Evolutionary conservation across 2,888 invertebrate genomes (phyloP).

Genomic region (Caenorhabditis becei): DNA sequence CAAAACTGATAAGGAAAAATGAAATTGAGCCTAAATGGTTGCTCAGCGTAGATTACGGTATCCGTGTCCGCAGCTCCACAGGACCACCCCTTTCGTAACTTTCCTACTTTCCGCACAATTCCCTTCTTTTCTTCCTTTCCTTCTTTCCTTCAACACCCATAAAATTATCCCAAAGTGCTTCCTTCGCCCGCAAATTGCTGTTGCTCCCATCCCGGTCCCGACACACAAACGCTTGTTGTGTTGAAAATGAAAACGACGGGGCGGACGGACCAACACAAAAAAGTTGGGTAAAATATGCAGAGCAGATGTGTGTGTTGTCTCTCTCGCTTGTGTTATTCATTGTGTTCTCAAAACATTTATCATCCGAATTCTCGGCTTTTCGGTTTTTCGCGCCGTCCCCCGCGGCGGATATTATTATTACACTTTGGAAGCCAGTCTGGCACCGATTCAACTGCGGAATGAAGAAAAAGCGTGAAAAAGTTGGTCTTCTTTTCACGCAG

Average conservation of each 20-base stretch:
- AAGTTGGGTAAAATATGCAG: constrained; percentile 42
- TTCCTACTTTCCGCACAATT: background rate
- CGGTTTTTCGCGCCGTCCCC: background rate
- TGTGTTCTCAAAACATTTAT: constrained; percentile 44
- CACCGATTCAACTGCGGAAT: constrained; percentile 8
- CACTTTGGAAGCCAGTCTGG: constrained; percentile 2
- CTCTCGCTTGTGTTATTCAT: constrained; percentile 31
- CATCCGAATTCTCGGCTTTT: constrained; percentile 20
- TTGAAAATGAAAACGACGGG: constrained; percentile 51
- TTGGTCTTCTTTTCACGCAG: background rate
- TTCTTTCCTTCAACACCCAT: constrained; percentile 39
- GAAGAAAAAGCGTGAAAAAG: constrained; percentile 18
- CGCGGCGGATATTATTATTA: constrained; percentile 7
- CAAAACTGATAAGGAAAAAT: too few relatives aligned
- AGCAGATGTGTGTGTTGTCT: constrained; percentile 42
- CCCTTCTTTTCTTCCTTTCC: constrained; percentile 1
- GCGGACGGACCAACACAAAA: constrained; percentile 3
- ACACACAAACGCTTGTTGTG: constrained; percentile 18
- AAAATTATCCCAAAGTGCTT: constrained; percentile 57
- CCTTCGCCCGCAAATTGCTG: constrained; percentile 47
- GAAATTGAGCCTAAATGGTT: too few relatives aligned
- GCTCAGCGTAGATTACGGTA: too few relatives aligned
- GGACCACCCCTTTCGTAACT: background rate
- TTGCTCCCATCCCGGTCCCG: constrained; percentile 21
- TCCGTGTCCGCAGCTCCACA: too few relatives aligned